phyloP scores from a whole-genome alignment of 1,140 invertebrate species.

The Hydropsyche tenuis region DNA sequence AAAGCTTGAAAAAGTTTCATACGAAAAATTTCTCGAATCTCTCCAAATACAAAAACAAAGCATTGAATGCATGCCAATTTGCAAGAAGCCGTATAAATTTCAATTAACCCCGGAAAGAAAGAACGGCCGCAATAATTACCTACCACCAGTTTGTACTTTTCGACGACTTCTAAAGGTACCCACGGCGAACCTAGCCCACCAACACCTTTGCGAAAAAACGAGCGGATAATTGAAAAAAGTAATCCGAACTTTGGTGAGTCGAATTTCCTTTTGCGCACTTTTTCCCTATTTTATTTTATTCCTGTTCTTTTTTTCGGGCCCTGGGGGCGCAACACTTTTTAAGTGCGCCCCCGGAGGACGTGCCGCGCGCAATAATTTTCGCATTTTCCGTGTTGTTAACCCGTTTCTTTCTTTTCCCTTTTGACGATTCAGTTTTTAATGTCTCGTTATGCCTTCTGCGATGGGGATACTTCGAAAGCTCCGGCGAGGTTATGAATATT shows the following conservation, averaged over 20 bases:
- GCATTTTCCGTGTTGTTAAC: conserved; percentile 17
- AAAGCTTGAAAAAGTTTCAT: no score
- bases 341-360: background rate
- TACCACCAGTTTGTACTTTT: no score
- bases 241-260: background rate
- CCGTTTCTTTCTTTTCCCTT: background rate
- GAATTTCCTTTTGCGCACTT: background rate
- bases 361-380: conserved; percentile 12
- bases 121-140: no score
- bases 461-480: background rate
- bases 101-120: no score
- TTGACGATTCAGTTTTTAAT: background rate
- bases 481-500: background rate
- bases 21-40: no score
- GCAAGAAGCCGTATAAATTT: no score
- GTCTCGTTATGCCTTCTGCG: background rate
- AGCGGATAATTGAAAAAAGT: background rate
- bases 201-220: background rate
- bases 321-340: background rate
- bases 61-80: no score
- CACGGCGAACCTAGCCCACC: no score
- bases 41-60: no score
- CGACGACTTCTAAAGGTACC: no score
- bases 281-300: background rate
- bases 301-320: background rate